Evolutionary conservation across 1,140 invertebrate genomes (phyloP).

Genomic region (Mercenaria mercenaria): DNA sequence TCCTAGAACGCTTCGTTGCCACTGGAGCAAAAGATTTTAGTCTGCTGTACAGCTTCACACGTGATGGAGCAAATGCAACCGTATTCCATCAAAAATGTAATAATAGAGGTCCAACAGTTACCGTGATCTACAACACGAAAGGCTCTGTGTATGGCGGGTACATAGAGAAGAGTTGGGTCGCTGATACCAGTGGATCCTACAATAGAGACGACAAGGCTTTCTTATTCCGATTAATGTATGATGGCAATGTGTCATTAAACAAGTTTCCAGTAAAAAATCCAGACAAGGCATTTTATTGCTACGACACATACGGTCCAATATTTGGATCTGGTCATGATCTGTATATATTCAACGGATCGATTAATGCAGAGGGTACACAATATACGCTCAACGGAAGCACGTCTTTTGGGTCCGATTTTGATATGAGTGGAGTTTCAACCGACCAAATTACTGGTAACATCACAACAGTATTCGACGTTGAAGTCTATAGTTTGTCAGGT

Average conservation of each 20-base stretch:
- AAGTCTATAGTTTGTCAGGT: conserved; percentile 51
- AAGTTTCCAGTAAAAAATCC: conserved; percentile 50
- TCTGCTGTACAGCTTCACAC: conserved; percentile 64
- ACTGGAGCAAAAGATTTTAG: conserved; percentile 26
- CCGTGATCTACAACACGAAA: conserved; percentile 68
- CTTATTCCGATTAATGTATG: conserved; percentile 57
- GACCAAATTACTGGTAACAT: conserved; percentile 28
- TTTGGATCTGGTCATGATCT: conserved; percentile 60
- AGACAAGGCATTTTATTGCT: conserved; percentile 29
- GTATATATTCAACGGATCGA: conserved; percentile 19
- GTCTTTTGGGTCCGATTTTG: background rate
- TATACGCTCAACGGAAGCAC: conserved; percentile 6
- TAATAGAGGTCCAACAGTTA: conserved; percentile 70
- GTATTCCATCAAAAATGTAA: conserved; percentile 72
- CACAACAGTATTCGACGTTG: conserved; percentile 36
- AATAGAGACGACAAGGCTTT: conserved; percentile 65
- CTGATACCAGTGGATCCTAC: background rate
- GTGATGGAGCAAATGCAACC: conserved; percentile 59
- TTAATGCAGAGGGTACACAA: background rate
- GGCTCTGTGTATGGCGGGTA: conserved; percentile 70
- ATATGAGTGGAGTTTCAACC: background rate
- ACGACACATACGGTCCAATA: conserved; percentile 31
- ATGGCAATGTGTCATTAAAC: background rate
- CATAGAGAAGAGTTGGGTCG: conserved; percentile 54
- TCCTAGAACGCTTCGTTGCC: background rate